Base-by-base conservation (phyloP, 1,140 invertebrate genomes). In the Dolichoris vasculosae region DNA sequence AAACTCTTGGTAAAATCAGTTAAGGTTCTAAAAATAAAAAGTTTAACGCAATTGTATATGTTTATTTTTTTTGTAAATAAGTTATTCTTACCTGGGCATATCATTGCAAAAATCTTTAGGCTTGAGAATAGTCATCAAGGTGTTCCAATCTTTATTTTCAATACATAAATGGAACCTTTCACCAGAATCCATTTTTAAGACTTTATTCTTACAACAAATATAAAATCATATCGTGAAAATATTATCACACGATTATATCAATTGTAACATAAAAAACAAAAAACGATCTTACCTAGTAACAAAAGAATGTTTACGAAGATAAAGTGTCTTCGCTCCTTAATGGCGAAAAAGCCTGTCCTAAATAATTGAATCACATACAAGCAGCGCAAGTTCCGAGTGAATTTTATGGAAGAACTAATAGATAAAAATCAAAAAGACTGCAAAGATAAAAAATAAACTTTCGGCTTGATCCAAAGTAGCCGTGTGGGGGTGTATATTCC, bases 51-150 rank as follows among this genome's bases (percentile, higher is more conserved):
- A 69, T 23, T 30, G 35, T 55, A 32, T 26, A 51, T 6, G 17
- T 71, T 40, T 38, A 6, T 32, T 17, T 71, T 35, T 32, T 30
- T 64, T 67, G 35, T 43, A 79, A 79, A 40, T 15, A 40, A 79
- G 6, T 0, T 17, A 40, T 26, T 55, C 83, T 55, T 88, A 90
- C 90, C 87, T 86, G 40, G 86, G 73, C n/a, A 87, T 83, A n/a
- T 81, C 82, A 7, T 11, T 76, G 26, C 67, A 75, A 85, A 91
- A 91, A 46, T 88, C 55, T 79, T 89, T 91, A 43, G 90, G 90
- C 38, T 90, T 86, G 1, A 91, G 59, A 59, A 89, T 81, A 20
- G 82, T 81, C 0, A 69, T 48, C n/a, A 91, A 85, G 55, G 86
- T 63, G 9, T 88, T 63, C 90, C 90, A 91, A 75, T 90, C 75